These are phyloP conservation scores for Psophia crepitans DNA, from an alignment of 2,113 vertebrate species.

Conservation along the genomic window DNA sequence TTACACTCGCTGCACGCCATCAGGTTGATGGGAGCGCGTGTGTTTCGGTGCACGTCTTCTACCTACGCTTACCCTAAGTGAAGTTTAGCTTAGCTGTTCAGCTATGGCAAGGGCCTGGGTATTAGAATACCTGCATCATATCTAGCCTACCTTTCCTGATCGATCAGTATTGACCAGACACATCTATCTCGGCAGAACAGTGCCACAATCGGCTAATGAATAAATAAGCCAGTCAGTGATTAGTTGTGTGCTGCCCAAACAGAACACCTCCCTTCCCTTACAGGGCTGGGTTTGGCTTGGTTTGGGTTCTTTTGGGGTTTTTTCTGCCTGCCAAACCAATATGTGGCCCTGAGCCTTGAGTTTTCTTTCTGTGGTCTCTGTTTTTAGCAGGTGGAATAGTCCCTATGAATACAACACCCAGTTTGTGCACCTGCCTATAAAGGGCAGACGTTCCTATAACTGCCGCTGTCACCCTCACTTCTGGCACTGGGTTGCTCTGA, in stretches of 20 bases:
- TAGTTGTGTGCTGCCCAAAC: background rate
- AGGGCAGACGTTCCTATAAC: background rate
- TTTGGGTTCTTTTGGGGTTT: too few relatives aligned
- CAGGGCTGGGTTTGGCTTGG: too few relatives aligned
- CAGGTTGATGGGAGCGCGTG: background rate
- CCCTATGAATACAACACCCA: rapidly evolving
- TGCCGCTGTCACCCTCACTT: background rate
- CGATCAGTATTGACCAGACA: background rate
- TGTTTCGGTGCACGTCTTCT: background rate
- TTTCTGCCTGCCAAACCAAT: background rate
- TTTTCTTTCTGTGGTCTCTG: background rate
- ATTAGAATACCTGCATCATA: background rate
- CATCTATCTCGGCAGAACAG: background rate
- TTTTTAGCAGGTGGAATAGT: background rate
- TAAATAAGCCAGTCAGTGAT: background rate
- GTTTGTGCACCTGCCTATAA: background rate
- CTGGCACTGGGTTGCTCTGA: too few relatives aligned
- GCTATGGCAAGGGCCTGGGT: background rate
- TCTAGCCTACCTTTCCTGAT: background rate
- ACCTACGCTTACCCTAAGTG: too few relatives aligned
- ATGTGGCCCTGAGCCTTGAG: background rate
- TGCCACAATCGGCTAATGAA: background rate
- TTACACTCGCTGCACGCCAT: background rate
- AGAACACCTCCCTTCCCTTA: background rate
- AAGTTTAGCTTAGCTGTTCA: background rate